Percentiles rank a stretch among this genome's conserved stretches.
These are phyloP conservation scores for Crocuta crocuta DNA, from an alignment of 2,113 vertebrate species.

Conservation along the genomic window DNA sequence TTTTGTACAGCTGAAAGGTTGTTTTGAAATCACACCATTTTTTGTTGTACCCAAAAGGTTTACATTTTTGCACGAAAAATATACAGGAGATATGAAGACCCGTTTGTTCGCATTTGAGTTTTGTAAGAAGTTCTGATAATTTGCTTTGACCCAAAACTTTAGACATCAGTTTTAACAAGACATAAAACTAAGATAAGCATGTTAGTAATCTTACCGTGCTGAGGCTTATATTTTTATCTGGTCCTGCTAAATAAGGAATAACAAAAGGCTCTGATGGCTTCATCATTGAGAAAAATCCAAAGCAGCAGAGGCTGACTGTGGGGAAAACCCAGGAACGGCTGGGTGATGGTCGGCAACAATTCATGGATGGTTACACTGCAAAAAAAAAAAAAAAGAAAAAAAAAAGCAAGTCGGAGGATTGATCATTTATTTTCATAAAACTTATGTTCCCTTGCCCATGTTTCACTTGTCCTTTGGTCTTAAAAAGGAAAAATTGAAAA, in stretches of 20 bases:
- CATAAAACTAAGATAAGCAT: not conserved
- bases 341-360: slow-evolving; percentile 71
- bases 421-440: not conserved
- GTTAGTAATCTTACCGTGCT: slow-evolving; percentile 86
- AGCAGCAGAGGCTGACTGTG: slow-evolving; percentile 90
- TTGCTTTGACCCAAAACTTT: not conserved
- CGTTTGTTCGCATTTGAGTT: not conserved
- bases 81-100: not conserved
- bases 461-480: not conserved
- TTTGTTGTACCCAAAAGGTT: not conserved
- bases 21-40: not conserved
- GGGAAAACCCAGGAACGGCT: slow-evolving; percentile 86
- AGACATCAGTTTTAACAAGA: not conserved
- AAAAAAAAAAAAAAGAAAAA: not conserved
- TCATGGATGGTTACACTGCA: slow-evolving; percentile 78
- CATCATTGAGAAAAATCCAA: slow-evolving; percentile 91
- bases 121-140: not conserved
- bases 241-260: slow-evolving; percentile 87
- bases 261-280: slow-evolving; percentile 93
- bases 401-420: not conserved
- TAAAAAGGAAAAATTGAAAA: not conserved
- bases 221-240: slow-evolving; percentile 91
- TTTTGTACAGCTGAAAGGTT: not conserved
- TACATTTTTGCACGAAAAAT: not conserved
- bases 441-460: not conserved